A percentile compares a stretch with the other conserved stretches of the same genome.
Conservation (phyloP, 1,140 invertebrate genomes). For the Hycleus phaleratus region DNA sequence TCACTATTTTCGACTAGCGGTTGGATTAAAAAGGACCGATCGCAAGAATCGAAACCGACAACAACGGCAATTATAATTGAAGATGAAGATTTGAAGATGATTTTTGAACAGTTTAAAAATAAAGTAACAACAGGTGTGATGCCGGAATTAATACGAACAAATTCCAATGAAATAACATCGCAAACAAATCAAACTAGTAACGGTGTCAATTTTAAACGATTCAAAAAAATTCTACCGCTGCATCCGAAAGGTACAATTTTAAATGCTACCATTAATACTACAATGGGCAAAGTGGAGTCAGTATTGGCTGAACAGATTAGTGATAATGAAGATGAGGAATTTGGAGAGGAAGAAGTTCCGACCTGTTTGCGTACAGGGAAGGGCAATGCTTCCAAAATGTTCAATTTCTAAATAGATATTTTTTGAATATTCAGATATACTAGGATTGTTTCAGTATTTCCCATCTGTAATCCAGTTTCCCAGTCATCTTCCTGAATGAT, state of each 20-base stretch:
- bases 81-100: neutral
- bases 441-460: too few species aligned
- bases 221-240: slow-evolving; percentile 2
- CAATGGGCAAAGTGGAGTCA: neutral
- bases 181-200: neutral
- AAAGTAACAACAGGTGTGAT: neutral
- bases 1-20: neutral
- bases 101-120: slow-evolving; percentile 2
- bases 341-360: neutral
- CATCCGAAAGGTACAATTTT: neutral
- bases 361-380: neutral
- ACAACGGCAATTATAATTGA: neutral
- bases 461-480: too few species aligned
- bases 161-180: neutral
- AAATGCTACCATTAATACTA: neutral
- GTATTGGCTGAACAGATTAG: neutral
- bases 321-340: neutral
- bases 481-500: too few species aligned
- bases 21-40: neutral
- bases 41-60: too few species aligned
- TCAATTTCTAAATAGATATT: neutral
- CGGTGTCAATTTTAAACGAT: slow-evolving; percentile 1
- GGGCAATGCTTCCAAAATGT: neutral
- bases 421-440: too few species aligned
- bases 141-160: neutral